Evolutionary conservation across 2,888 invertebrate genomes (phyloP), one percentile per base, ranked within the genome.

Genomic region (Cetonia aurata): DNA sequence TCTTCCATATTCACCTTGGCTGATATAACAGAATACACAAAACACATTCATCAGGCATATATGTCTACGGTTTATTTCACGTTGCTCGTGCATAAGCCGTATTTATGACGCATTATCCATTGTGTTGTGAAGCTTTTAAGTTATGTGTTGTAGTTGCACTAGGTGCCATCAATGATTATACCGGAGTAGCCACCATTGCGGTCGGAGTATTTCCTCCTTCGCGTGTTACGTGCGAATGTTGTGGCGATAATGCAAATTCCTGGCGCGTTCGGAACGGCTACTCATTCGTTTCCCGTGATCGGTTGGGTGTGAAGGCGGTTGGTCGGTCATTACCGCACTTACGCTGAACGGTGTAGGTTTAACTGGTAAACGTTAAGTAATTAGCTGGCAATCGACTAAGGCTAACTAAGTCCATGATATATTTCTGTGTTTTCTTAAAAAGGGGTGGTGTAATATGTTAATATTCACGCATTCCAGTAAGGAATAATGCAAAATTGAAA

Each of bases 171-270:
- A 15, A 17, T 41, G 56, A n/a, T 37, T 13, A 9, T 41, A 17
- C n/a, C 15, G 15, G 56, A 10, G n/a, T 15, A 1, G 56, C 15
- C 15, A 17, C 25, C 19, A 8, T 33, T 62, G 62, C 48, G 62
- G 62, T 62, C 13, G 62, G 48, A 48, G 62, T 62, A 62, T 62
- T 62, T 62, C 48, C 48, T 62, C 62, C 50, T 46, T 17, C 15
- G 31, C 48, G 15, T 42, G 37, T 62, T 62, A 48, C 48, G 62
- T 15, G 48, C 48, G 48, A 62, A 62, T 62, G 62, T 62, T 48
- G 62, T 33, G 62, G 62, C 48, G 46, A 62, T 62, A 48, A 62
- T 62, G 62, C 48, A 62, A 62, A 62, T 62, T 62, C 62, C 62
- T 62, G 46, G 48, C 50, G 33, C 31, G 15, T 48, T 48, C 62